A percentile compares a stretch with the other conserved stretches of the same genome.
These are phyloP conservation scores for Vanessa atalanta DNA, from an alignment of 1,140 invertebrate species.

Conservation along the genomic window DNA sequence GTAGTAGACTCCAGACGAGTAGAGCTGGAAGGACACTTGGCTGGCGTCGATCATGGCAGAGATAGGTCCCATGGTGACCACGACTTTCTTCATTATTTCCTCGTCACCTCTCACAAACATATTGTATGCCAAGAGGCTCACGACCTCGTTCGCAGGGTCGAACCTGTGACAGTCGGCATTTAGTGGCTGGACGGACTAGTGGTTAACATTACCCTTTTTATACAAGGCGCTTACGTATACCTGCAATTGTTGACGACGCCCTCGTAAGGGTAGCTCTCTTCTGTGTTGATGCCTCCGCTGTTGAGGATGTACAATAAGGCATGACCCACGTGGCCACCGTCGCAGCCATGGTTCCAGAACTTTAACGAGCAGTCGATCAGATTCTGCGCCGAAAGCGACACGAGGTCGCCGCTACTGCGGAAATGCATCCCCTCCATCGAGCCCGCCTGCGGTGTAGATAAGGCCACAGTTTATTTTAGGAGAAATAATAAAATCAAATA, in stretches of 20 bases:
- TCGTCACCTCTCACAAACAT: slow-evolving; percentile 88
- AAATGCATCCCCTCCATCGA: slow-evolving; percentile 97
- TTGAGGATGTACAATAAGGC: slow-evolving; percentile 95
- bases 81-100: slow-evolving; percentile 86
- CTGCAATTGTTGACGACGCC: slow-evolving; percentile 87
- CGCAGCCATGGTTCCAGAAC: slow-evolving; percentile 97
- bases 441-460: slow-evolving; percentile 86
- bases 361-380: slow-evolving; percentile 95
- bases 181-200: too few relatives aligned
- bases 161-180: slow-evolving; percentile 76
- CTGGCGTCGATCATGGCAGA: slow-evolving; percentile 96
- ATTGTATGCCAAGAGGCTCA: slow-evolving; percentile 87
- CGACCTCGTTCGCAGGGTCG: slow-evolving; percentile 85
- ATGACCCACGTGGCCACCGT: slow-evolving; percentile 96
- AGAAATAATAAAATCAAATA: slow-evolving; percentile 16
- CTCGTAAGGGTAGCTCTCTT: slow-evolving; percentile 94
- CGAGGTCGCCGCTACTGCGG: slow-evolving; percentile 89
- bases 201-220: too few relatives aligned
- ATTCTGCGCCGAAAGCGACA: slow-evolving; percentile 98
- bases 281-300: slow-evolving; percentile 95
- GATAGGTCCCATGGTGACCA: slow-evolving; percentile 94
- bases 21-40: slow-evolving; percentile 85
- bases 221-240: slow-evolving; percentile 36
- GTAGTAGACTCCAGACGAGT: slow-evolving; percentile 83
- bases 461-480: slow-evolving; percentile 19